Evolutionary conservation across 1,140 invertebrate species (phyloP).

Genomic region (Drosophila bifasciata): DNA sequence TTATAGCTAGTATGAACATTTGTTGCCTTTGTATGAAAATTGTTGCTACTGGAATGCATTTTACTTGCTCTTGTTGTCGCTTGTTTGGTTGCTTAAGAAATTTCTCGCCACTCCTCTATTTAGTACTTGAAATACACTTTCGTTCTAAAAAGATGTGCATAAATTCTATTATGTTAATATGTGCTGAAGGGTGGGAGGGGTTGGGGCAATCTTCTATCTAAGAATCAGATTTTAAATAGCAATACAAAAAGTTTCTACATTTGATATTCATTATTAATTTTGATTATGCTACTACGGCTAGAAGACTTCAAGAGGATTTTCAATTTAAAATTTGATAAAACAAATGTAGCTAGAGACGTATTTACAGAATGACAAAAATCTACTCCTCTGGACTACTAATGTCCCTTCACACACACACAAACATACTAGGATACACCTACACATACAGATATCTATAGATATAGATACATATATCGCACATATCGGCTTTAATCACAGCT

Average conservation of each 20-base stretch:
- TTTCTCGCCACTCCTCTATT: slow-evolving; percentile 11
- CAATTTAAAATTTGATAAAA: background rate
- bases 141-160: slow-evolving; percentile 44
- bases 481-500: slow-evolving; percentile 75
- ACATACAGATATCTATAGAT: slow-evolving; percentile 5
- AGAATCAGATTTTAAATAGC: slow-evolving; percentile 19
- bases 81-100: slow-evolving; percentile 11
- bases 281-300: slow-evolving; percentile 58
- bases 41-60: slow-evolving; percentile 76
- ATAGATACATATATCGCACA: slow-evolving; percentile 49
- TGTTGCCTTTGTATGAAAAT: slow-evolving; percentile 54
- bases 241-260: slow-evolving; percentile 33
- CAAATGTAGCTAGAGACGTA: too few species aligned
- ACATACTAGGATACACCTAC: slow-evolving; percentile 28
- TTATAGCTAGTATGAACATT: slow-evolving; percentile 61
- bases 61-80: slow-evolving; percentile 33
- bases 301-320: slow-evolving; percentile 3
- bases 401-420: slow-evolving; percentile 16
- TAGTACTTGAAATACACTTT: slow-evolving; percentile 18
- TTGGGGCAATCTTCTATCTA: slow-evolving; percentile 35
- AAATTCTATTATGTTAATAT: slow-evolving; percentile 29
- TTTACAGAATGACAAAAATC: too few species aligned
- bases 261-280: slow-evolving; percentile 53
- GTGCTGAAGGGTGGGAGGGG: background rate
- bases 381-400: slow-evolving; percentile 15